These are phyloP conservation scores for Myzus persicae DNA, from an alignment of 1,140 invertebrate species.

Conservation along the genomic window DNA sequence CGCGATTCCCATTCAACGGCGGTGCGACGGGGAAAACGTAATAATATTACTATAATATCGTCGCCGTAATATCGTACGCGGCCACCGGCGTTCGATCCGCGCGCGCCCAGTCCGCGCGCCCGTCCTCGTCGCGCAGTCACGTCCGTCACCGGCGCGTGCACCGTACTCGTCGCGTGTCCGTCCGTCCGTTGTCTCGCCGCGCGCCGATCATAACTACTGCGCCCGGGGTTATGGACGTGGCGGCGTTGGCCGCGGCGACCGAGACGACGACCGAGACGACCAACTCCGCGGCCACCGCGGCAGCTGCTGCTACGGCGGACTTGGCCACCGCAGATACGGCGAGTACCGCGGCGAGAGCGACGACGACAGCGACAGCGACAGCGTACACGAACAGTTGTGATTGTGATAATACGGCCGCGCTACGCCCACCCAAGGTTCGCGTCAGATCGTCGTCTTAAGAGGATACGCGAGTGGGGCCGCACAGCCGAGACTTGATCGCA, in stretches of 20 bases:
- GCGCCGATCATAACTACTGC: neutral
- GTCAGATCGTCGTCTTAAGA: neutral
- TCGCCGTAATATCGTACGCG: neutral
- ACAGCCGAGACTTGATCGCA: neutral
- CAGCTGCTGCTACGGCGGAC: neutral
- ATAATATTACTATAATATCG: neutral
- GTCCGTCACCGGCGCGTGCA: neutral
- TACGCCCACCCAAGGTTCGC: neutral
- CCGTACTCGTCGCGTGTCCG: neutral
- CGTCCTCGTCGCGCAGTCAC: neutral
- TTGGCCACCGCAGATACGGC: neutral
- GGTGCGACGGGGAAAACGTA: neutral
- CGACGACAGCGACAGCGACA: neutral
- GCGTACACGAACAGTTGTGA: neutral
- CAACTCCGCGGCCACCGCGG: neutral
- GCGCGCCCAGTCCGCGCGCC: neutral
- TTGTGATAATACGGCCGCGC: neutral
- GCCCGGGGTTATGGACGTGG: slow-evolving; percentile 23
- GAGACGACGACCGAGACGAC: slow-evolving; percentile 9
- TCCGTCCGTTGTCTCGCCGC: neutral
- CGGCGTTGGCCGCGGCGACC: slow-evolving; percentile 2
- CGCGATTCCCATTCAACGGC: neutral
- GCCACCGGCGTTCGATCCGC: neutral
- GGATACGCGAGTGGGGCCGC: neutral
- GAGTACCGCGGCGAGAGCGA: neutral